Evolutionary conservation across 2,888 invertebrate species (phyloP).

Genomic region (Drosophila neotestacea): DNA sequence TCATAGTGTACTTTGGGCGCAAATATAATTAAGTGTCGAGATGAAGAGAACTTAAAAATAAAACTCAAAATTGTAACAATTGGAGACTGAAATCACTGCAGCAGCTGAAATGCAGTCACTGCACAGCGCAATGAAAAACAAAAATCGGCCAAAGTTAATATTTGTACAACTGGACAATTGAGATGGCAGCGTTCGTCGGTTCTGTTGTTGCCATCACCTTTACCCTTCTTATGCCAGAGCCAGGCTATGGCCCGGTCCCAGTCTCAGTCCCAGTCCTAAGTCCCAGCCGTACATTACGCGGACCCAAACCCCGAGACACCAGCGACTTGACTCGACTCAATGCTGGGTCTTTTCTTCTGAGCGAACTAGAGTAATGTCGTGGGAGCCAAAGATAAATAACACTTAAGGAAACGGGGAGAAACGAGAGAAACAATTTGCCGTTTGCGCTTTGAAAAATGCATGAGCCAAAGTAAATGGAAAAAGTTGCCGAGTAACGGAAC

Average conservation of each 20-base stretch:
- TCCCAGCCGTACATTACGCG: conserved; percentile 62
- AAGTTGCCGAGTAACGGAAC: conserved; percentile 70
- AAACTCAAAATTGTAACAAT: conserved; percentile 54
- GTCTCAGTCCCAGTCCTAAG: conserved; percentile 20
- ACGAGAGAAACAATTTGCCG: conserved; percentile 78
- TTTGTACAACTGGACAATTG: conserved; percentile 79
- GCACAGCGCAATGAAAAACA: conserved; percentile 46
- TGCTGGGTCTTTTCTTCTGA: conserved; percentile 39
- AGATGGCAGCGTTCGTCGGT: conserved; percentile 37
- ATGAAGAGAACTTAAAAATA: not conserved
- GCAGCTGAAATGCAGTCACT: conserved; percentile 32
- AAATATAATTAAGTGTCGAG: conserved; percentile 64
- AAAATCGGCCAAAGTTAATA: conserved; percentile 75
- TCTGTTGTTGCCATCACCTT: conserved; percentile 5
- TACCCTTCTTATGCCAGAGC: not conserved
- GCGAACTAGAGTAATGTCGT: conserved; percentile 79
- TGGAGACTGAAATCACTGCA: conserved; percentile 9
- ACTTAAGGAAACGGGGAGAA: conserved; percentile 66
- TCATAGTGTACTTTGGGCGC: conserved; percentile 53
- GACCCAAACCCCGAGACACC: conserved; percentile 37
- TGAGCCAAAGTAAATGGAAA: conserved; percentile 82
- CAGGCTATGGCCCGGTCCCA: conserved; percentile 4
- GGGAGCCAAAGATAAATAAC: conserved; percentile 79
- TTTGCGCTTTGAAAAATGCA: conserved; percentile 81
- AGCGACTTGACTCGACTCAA: conserved; percentile 44